Conservation (phyloP, 2,888 invertebrate genomes). For the Caenorhabditis becei region DNA sequence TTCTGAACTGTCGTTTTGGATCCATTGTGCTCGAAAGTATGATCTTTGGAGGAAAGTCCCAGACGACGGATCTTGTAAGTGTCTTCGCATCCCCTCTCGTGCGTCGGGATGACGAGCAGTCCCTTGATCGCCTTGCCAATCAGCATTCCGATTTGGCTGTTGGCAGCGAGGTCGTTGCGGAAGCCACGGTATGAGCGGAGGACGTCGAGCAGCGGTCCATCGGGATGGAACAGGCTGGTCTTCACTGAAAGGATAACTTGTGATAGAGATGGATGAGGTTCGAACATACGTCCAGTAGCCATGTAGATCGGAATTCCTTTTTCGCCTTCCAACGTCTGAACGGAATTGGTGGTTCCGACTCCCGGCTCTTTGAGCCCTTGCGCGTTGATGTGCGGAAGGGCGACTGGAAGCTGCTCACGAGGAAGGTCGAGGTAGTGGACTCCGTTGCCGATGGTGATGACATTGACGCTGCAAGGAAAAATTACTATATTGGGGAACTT, state of each 20-base stretch:
- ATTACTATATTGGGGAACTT: neutral
- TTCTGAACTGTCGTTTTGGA: neutral
- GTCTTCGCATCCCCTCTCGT: too few species aligned
- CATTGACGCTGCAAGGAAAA: slow-evolving; percentile 19
- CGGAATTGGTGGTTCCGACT: slow-evolving; percentile 23
- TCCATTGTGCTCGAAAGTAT: neutral
- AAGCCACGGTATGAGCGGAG: neutral
- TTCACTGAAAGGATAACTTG: slow-evolving; percentile 23
- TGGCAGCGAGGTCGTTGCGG: neutral
- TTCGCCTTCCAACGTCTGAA: slow-evolving; percentile 37
- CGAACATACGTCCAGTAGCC: too few species aligned
- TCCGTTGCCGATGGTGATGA: slow-evolving; percentile 18
- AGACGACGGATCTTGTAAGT: neutral
- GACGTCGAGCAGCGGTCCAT: neutral
- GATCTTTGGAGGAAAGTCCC: slow-evolving; percentile 8
- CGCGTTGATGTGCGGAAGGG: neutral
- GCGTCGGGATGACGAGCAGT: neutral
- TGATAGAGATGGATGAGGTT: too few species aligned
- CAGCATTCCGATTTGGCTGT: neutral
- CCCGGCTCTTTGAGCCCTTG: neutral
- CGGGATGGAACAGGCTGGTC: slow-evolving; percentile 37
- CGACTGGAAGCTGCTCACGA: neutral
- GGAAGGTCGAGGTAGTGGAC: slow-evolving; percentile 21
- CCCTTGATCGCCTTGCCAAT: neutral
- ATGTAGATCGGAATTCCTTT: too few species aligned